Evolutionary conservation across 64 coral and sea anemone species (phyloP), one percentile per base, ranked within the genome.

Genomic region (Trachythela sp.): DNA sequence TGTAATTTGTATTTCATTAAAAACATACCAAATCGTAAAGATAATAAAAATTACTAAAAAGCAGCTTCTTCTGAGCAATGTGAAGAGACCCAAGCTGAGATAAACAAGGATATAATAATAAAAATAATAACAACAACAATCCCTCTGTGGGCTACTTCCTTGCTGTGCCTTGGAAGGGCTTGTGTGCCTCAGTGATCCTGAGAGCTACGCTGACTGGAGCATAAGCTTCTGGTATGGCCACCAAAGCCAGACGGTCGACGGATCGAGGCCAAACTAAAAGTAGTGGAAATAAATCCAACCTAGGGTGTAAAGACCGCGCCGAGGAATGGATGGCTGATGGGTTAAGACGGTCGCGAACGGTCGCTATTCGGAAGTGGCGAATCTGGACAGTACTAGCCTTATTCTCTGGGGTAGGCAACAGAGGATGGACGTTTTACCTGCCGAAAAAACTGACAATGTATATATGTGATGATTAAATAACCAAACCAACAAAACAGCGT

Each of bases 381-480:
- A 10, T 52, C 20, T 20, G 49, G 13, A 52, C 49, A 52, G 49
- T 52, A 52, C 20, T 15, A 52, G 49, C 49, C 49, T 52, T 52
- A 20, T 52, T 52, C 49, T 52, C 49, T 52, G 49, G 13, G 49
- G 49, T 20, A 52, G 49, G 49, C 49, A 52, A 52, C 49, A 20
- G 49, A 52, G 49, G 20, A 52, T 52, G 49, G 49, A 20, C 49
- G 13, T 10, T 15, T 52, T 52, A 52, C 49, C 49, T 52, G 49
- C 49, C 49, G 20, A 52, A 20, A 15, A 52, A 10, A 52, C 49
- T 52, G 13, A 20, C 49, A 52, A 52, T 52, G 20, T 52, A 52
- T 52, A 52, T 52, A 52, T 52, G 37, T 54, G 58, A 87, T 87
- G 86, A 87, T 39, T 87, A 11, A 56, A 58, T 14, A 87, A 60